Evolutionary conservation across 2,888 invertebrate species (phyloP), one percentile per base, ranked within the genome.

Genomic region (Tetragonisca angustula): DNA sequence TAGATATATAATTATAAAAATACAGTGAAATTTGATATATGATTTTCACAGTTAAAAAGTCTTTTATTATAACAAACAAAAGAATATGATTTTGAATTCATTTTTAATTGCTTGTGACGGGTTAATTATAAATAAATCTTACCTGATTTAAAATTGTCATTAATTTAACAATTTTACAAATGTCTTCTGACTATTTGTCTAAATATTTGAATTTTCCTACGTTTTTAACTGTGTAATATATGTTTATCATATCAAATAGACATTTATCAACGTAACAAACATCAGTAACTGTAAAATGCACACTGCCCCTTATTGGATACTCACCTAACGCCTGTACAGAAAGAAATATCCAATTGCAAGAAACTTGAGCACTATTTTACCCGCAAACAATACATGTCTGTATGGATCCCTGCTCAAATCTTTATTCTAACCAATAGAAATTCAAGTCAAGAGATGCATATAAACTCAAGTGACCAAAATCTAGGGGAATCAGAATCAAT

Each of bases 321-420:
- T 36, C 9, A 36, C 9, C 9, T 73, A 62, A 52, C 50, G 11
- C 36, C 4, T 5, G 62, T 13, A 13, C n/a, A 43, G 61, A 32
- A 54, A 72, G 70, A 71, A 76, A 15, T 4, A 54, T 56, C 54
- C 67, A 68, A 81, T 82, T 19, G 5, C 5, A 80, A 19, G 4
- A 27, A 4, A 15, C 15, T 36, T n/a, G 5, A 61, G 27, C 56
- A 59, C 2, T 27, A 9, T 43, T 43, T 43, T 43, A 43, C 2
- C 1, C 43, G 2, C 9, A 43, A 43, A 43, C 9, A 0, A 11
- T 43, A 9, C 43, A 43, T 4, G 32, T 4, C 4, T 32, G 32
- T 4, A 32, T 32, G 32, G 32, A 32, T 43, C 43, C 43, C 11
- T 43, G 43, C 43, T 43, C 43, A 9, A 43, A 9, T 43, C 9